Percentiles rank a stretch among this genome's conserved stretches.
These are phyloP conservation scores for Leucoma salicis DNA, from an alignment of 2,888 invertebrate genomes.

Conservation along the genomic window DNA sequence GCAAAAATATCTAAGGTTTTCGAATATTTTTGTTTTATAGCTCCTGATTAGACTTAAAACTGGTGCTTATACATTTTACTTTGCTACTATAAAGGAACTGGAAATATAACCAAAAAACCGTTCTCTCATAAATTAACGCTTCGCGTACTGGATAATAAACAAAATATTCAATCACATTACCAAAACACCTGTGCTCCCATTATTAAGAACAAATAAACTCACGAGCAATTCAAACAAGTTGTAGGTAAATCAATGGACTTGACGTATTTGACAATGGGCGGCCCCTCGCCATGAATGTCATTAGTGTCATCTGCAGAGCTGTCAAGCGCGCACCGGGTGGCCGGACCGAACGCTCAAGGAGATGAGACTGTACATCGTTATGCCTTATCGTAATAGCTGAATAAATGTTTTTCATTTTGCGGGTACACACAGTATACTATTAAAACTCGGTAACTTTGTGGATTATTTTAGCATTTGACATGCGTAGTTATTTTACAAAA, in stretches of 20 bases:
- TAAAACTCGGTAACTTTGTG: too few species aligned
- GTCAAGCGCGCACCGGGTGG: conserved; percentile 30
- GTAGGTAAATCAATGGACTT: conserved; percentile 20
- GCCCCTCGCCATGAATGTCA: conserved; percentile 48
- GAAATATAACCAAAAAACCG: too few species aligned
- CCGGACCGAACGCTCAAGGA: conserved; percentile 13
- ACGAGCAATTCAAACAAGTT: conserved; percentile 7
- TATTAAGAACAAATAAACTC: conserved; percentile 4
- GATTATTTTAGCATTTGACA: too few species aligned
- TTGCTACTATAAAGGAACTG: too few species aligned
- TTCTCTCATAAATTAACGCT: too few species aligned
- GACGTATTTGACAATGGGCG: conserved; percentile 38
- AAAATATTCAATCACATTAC: background rate
- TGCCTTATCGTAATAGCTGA: background rate
- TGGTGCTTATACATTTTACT: too few species aligned
- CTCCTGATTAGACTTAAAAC: too few species aligned
- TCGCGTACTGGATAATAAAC: background rate
- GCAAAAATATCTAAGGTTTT: too few species aligned
- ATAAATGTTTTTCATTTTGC: background rate
- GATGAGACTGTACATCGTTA: background rate
- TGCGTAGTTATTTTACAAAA: too few species aligned
- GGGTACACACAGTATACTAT: background rate
- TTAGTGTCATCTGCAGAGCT: conserved; percentile 56
- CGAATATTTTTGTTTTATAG: too few species aligned
- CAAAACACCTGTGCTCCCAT: conserved; percentile 10